Evolutionary conservation across 2,113 vertebrate genomes (phyloP), one percentile per base, ranked within the genome.

Genomic region (Neodon shergylaensis): DNA sequence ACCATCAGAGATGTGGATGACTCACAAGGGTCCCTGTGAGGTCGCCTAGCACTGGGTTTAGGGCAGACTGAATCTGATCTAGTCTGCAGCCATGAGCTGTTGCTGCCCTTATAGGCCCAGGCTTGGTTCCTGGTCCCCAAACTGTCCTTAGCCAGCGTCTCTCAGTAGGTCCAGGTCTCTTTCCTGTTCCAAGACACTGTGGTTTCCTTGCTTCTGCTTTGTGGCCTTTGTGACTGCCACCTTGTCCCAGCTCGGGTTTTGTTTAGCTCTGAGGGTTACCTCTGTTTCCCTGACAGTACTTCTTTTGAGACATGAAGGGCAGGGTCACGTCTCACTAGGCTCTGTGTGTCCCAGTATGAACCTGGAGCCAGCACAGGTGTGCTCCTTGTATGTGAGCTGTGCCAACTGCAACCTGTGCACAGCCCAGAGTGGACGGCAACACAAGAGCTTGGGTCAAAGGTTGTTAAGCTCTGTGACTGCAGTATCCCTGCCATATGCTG

Each of bases 401-500:
- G 65, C 33, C 21, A 1, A 1, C 58, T 26, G 16, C 7, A 1
- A 10, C 52, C 65, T 70, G 2, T 7, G 0, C 24, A 0, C 2
- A 22, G 66, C 22, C n/a, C 0, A 33, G 22, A 12, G 11, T 28
- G 4, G 24, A n/a, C 2, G 0, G 28, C 7, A 22, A 24, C 0
- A 0, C 1, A 33, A 39, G 81, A 10, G 6, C 8, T 3, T 49
- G 33, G 54, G 7, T n/a, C 11, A 36, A 1, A 42, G 26, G 26
- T 47, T 44, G 33, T 11, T 9, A 49, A 26, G 76, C 24, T 2
- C 1, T 17, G 44, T 12, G 19, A 2, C 24, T 3, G 39, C 13
- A 0, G 39, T 0, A 0, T 0, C 0, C 5, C 5, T 5, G 0
- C 77, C 28, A 1, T 33, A 12, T 36, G 14, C 19, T 3, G 42